Base-by-base conservation (phyloP, 2,797 vertebrate species). In the Anabacerthia variegaticeps region DNA sequence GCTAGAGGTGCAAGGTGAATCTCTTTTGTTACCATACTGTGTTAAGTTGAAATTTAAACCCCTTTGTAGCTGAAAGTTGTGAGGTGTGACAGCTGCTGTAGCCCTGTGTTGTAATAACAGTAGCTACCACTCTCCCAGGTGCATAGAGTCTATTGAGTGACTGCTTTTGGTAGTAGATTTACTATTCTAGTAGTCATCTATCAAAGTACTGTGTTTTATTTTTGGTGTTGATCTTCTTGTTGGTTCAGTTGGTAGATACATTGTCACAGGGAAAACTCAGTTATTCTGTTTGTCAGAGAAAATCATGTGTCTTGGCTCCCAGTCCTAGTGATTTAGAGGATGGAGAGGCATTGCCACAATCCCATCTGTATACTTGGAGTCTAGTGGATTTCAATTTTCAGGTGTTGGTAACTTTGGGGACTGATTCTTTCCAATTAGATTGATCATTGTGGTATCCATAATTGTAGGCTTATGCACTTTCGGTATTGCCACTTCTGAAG, bases 221-320 rank as follows among this genome's bases (percentile, higher is more conserved):
- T 87, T 89, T 85, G 36, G 13, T 5, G 3, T 16, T 75, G 20
- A 39, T 63, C 23, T 68, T 86, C 18, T 6, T 51, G 77, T 62
- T 66, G 39, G 7, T 58, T 2, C 4, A 14, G 21, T 36, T 81
- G 43, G 32, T 59, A 27, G 49, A 44, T 68, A 72, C 3, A 12
- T 26, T 68, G 61, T 86, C 46, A 41, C 26, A 28, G 23, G 43
- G 41, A 77, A 67, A 85, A 51, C 21, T 72, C 34, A 7, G 4
- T 58, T 91, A 69, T 69, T 56, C 19, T 14, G 16, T 71, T 71
- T 15, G 15, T 68, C 26, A 19, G 36, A 69, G 51, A 62, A 77
- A 73, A 81, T 7, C 0, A 0, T 0, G 0, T 5, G 24, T 76
- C 61, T 89, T 69, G 34, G 39, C 23, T 92, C 34, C 23, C 9